Conservation (phyloP, 2,113 vertebrate species). For the Xenus cinereus region DNA sequence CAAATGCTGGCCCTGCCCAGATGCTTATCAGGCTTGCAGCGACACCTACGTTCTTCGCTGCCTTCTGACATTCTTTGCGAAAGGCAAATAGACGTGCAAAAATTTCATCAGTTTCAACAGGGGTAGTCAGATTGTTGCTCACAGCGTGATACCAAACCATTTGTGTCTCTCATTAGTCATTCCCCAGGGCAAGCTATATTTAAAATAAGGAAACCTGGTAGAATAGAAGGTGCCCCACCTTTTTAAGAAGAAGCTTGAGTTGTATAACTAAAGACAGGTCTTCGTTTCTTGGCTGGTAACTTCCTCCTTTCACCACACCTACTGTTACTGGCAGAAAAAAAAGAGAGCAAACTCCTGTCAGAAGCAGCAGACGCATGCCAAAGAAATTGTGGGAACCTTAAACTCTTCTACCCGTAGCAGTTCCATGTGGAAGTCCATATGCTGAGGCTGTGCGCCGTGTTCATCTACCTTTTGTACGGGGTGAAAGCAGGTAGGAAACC, state of each 20-base stretch:
- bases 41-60: not conserved
- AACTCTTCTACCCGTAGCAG: not conserved
- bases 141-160: not conserved
- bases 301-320: slow-evolving; percentile 70
- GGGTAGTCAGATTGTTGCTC: slow-evolving; percentile 6
- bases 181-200: slow-evolving; percentile 37
- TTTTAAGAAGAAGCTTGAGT: slow-evolving; percentile 44
- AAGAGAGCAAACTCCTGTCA: not conserved
- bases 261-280: not conserved
- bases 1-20: not conserved
- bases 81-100: not conserved
- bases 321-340: not conserved
- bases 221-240: slow-evolving; percentile 41
- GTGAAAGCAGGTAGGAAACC: slow-evolving; percentile 67
- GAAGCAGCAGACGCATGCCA: not conserved
- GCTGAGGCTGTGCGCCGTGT: slow-evolving; percentile 32
- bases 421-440: slow-evolving; percentile 38
- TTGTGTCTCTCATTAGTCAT: slow-evolving; percentile 53
- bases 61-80: not conserved
- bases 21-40: not conserved
- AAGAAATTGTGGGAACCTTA: not conserved
- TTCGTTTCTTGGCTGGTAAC: slow-evolving; percentile 13
- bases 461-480: slow-evolving; percentile 47
- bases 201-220: not conserved
- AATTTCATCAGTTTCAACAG: slow-evolving; percentile 58